phyloP scores from a whole-genome alignment of 2,888 invertebrate genomes.

The Plutella xylostella region DNA sequence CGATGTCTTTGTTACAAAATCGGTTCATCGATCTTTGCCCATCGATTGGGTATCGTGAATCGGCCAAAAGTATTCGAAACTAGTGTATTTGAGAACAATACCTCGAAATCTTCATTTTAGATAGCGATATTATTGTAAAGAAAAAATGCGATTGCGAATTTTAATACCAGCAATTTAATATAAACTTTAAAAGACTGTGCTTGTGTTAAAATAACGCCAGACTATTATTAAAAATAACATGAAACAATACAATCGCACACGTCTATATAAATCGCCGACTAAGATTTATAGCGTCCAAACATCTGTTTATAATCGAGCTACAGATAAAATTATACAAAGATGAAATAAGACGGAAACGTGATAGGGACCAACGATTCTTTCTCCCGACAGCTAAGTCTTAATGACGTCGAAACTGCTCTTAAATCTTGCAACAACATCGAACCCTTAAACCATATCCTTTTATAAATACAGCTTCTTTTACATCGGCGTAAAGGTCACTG shows the following conservation, averaged over 20 bases:
- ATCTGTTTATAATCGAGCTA: slow-evolving; percentile 59
- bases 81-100: too few species aligned
- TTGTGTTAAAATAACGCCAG: too few species aligned
- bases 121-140: too few species aligned
- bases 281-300: slow-evolving; percentile 53
- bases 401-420: slow-evolving; percentile 30
- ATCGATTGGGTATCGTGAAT: too few species aligned
- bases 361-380: slow-evolving; percentile 38
- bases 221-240: too few species aligned
- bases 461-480: slow-evolving; percentile 12
- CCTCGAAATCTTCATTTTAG: too few species aligned
- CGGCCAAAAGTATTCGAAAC: too few species aligned
- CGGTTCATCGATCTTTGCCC: slow-evolving; percentile 35
- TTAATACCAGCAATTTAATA: too few species aligned
- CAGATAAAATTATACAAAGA: slow-evolving; percentile 39
- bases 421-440: slow-evolving; percentile 18
- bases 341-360: slow-evolving; percentile 31
- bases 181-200: too few species aligned
- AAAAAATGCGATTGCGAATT: too few species aligned
- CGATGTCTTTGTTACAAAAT: slow-evolving; percentile 24
- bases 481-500: neutral
- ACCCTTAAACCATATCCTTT: neutral
- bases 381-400: slow-evolving; percentile 43
- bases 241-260: too few species aligned
- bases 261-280: too few species aligned